Evolutionary conservation across 2,113 vertebrate species (phyloP).

Genomic region (Agapornis roseicollis): DNA sequence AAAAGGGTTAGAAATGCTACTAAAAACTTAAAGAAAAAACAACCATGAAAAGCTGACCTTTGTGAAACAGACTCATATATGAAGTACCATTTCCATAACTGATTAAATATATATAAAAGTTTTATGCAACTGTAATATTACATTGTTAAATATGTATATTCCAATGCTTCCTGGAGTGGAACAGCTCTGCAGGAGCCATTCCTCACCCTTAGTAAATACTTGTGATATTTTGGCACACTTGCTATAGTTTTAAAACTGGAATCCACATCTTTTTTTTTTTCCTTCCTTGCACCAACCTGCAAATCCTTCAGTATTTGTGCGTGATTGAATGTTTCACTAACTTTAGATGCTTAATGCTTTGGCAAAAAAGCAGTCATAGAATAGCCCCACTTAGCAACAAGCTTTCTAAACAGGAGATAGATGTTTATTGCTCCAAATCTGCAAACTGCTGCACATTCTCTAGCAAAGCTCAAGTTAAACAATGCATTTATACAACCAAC

Average conservation of each 20-base stretch:
- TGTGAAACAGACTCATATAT: background rate
- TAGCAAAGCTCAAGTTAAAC: background rate
- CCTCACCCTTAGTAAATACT: background rate
- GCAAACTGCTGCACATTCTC: background rate
- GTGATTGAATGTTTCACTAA: background rate
- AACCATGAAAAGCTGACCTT: background rate
- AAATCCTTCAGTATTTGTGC: background rate
- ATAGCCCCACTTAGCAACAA: background rate
- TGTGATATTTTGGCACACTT: background rate
- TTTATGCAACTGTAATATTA: background rate
- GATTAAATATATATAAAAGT: conserved; percentile 26
- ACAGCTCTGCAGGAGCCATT: background rate
- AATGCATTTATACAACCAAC: background rate
- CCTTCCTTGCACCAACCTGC: background rate
- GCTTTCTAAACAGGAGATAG: background rate
- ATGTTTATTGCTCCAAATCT: background rate
- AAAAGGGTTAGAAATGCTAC: background rate
- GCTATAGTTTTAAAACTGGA: background rate
- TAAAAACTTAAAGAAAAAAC: background rate
- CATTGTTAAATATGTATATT: conserved; percentile 21
- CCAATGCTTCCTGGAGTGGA: background rate
- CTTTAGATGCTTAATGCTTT: background rate
- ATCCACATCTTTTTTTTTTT: background rate
- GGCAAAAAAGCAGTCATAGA: background rate
- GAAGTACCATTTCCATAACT: background rate